A percentile compares a stretch with the other conserved stretches of the same genome.
Evolutionary conservation across 2,888 invertebrate species (phyloP).

Genomic region (Ennomos fuscantarius): DNA sequence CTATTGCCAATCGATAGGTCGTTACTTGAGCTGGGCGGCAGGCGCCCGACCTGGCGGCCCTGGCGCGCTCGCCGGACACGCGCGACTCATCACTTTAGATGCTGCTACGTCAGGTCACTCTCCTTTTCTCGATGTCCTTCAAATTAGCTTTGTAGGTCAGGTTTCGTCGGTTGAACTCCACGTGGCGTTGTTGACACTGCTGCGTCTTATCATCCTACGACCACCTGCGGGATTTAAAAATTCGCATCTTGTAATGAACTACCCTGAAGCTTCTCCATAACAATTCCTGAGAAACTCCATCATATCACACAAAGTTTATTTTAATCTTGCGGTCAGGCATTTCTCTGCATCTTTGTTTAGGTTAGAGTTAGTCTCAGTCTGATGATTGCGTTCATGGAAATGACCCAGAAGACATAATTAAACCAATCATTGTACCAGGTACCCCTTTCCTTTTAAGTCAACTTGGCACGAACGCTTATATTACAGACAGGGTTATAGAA

Average conservation of each 20-base stretch:
- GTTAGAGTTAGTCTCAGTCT: constrained; percentile 15
- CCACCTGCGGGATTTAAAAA: constrained; percentile 49
- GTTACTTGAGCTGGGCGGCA: constrained; percentile 70
- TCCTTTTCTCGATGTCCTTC: constrained; percentile 85
- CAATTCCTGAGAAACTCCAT: neutral
- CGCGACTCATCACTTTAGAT: constrained; percentile 84
- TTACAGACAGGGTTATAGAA: too few relatives aligned
- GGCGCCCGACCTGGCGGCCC: constrained; percentile 53
- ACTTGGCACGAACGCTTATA: neutral
- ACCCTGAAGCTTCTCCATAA: neutral
- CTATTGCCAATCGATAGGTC: constrained; percentile 85
- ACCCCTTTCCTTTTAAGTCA: constrained; percentile 51
- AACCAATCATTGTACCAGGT: constrained; percentile 47
- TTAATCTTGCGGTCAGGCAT: neutral
- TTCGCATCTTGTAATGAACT: neutral
- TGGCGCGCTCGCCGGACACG: constrained; percentile 65
- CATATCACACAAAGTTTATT: neutral
- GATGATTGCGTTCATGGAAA: constrained; percentile 55
- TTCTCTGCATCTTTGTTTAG: constrained; percentile 17
- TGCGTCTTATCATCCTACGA: constrained; percentile 45
- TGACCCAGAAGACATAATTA: constrained; percentile 53
- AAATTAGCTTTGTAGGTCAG: constrained; percentile 86
- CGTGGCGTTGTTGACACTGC: constrained; percentile 77
- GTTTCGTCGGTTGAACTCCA: constrained; percentile 76
- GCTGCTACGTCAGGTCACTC: constrained; percentile 84